Base-by-base conservation (phyloP, 2,888 invertebrate species). In the Dugesia japonica region DNA sequence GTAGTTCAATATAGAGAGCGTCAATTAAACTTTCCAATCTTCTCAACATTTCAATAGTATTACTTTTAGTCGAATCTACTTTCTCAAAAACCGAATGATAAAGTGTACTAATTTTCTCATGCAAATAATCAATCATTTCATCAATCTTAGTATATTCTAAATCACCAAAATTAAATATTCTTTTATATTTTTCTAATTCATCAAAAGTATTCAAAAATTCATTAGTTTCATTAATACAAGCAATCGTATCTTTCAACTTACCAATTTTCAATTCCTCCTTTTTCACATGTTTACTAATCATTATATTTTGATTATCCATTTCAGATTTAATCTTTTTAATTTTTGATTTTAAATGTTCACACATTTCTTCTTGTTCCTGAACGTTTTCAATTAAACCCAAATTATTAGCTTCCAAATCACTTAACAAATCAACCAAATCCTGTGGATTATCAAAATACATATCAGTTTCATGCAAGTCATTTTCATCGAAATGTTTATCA, bases 61-160 rank as follows among this genome's bases (percentile, higher is more conserved):
- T 56, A n/a, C 56, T 56, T 56, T 56, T 56, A 4, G 20, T 56
- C 20, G 56, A 56, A 56, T 56, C 56, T 56, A 56, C 56, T 56
- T 56, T 56, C n/a, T 56, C 56, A 23, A 56, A 56, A 56, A 56
- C 56, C n/a, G 56, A 56, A 56, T 56, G 56, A 56, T 56, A 56
- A 56, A 56, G 56, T 4, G 56, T 56, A 56, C 4, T 56, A 7
- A 56, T 56, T 23, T 56, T 56, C 23, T 56, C 56, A n/a, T 56
- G 56, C 23, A 56, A n/a, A 23, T 56, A 56, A n/a, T 56, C 56
- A 4, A 56, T 56, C 56, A 56, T 56, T 56, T 56, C 9, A n/a
- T 56, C 56, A 23, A 23, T 20, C 4, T 4, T 56, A 4, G 56
- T 56, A n/a, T 13, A 56, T n/a, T 56, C 56, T n/a, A 56, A 56